A percentile compares a stretch with the other conserved stretches of the same genome.
Evolutionary conservation across 2,113 vertebrate genomes (phyloP).

Genomic region (Eleginops maclovinus): DNA sequence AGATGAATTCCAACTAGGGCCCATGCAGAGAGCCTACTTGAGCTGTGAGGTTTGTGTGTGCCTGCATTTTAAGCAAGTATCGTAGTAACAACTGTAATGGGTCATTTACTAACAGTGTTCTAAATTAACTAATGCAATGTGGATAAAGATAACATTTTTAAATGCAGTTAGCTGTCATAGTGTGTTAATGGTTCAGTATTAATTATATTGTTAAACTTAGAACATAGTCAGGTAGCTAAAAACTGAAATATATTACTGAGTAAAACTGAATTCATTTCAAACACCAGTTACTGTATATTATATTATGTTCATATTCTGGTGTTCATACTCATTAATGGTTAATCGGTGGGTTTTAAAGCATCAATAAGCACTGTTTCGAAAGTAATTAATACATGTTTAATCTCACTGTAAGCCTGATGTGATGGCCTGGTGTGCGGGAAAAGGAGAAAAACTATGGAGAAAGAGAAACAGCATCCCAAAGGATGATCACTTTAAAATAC

Average conservation of each 20-base stretch:
- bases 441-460: no score
- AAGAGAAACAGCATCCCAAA: background rate
- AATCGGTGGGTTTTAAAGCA: background rate
- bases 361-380: background rate
- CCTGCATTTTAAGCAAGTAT: conserved; percentile 3
- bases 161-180: background rate
- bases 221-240: background rate
- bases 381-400: background rate
- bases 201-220: background rate
- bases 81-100: background rate
- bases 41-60: conserved; percentile 16
- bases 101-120: background rate
- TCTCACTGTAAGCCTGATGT: background rate
- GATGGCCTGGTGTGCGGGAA: no score
- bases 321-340: conserved; percentile 2
- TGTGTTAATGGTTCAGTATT: background rate
- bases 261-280: background rate
- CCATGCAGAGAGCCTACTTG: conserved; percentile 47
- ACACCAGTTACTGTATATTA: no score
- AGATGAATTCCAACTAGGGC: conserved; percentile 73
- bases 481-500: background rate
- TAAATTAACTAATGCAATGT: background rate
- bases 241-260: background rate
- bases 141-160: background rate
- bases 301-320: background rate